Percentiles rank a stretch among this genome's conserved stretches.
Conservation (phyloP, 2,113 vertebrate genomes). For the Cryptotis parvus region DNA sequence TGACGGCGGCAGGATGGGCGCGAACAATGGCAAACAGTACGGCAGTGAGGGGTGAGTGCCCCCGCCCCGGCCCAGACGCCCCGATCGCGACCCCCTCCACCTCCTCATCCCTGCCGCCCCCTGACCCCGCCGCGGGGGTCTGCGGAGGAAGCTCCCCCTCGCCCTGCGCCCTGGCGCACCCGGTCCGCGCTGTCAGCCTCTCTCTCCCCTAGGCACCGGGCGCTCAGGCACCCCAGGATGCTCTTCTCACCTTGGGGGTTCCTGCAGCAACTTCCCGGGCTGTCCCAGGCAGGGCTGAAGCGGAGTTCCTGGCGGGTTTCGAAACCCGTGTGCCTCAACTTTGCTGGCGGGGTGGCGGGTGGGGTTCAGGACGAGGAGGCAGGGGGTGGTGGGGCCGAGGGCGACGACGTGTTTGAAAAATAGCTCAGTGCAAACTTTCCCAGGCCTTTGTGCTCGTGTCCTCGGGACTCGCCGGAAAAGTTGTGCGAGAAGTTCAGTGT, state of each 20-base stretch:
- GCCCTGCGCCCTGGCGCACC: background rate
- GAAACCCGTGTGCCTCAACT: constrained; percentile 32
- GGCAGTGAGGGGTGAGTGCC: constrained; percentile 96
- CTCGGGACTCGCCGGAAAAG: constrained; percentile 15
- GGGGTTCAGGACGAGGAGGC: background rate
- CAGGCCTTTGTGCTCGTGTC: constrained; percentile 71
- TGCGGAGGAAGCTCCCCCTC: background rate
- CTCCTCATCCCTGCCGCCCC: background rate
- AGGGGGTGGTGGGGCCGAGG: background rate
- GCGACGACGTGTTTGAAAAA: constrained; percentile 28
- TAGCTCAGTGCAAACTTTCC: constrained; percentile 67
- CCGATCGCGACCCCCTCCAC: background rate
- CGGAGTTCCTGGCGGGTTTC: background rate
- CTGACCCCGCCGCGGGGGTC: background rate
- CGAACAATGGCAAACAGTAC: constrained; percentile 98
- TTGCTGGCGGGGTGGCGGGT: constrained; percentile 9
- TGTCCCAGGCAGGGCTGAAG: background rate
- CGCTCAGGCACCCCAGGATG: background rate
- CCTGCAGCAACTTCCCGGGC: constrained; percentile 24
- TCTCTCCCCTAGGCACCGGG: background rate
- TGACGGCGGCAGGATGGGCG: constrained; percentile 96
- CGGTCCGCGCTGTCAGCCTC: background rate
- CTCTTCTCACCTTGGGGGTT: background rate
- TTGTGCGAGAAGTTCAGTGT: constrained; percentile 65
- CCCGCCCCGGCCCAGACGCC: background rate